Percentiles rank a stretch among this genome's conserved stretches.
Evolutionary conservation across 2,113 vertebrate genomes (phyloP).

Genomic region (Panthera tigris): DNA sequence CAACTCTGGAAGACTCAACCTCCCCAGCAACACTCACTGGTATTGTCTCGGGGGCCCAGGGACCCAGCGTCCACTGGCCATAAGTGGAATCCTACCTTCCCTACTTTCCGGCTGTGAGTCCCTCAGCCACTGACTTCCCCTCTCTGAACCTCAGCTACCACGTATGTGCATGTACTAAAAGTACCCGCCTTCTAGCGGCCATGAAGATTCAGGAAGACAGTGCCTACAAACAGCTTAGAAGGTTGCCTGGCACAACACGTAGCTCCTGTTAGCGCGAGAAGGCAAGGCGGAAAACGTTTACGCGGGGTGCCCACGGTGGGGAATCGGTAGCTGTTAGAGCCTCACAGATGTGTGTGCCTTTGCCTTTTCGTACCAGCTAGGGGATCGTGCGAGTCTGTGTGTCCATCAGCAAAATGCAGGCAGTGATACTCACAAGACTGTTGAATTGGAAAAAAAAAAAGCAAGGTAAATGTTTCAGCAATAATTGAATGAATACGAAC

Average conservation of each 20-base stretch:
- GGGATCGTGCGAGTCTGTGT: neutral
- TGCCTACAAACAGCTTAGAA: neutral
- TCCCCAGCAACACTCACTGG: rapidly evolving
- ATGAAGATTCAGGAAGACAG: neutral
- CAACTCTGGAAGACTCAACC: no score
- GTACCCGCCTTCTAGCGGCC: neutral
- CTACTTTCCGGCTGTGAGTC: neutral
- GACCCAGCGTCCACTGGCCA: neutral
- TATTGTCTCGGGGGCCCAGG: neutral
- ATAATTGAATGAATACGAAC: neutral
- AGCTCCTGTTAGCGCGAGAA: neutral
- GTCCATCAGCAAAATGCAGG: neutral
- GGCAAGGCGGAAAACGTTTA: neutral
- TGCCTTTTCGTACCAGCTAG: neutral
- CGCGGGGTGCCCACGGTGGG: rapidly evolving
- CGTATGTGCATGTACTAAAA: no score
- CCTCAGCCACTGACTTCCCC: neutral
- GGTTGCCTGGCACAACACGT: rapidly evolving
- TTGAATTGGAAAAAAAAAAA: no score
- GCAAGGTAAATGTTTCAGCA: neutral
- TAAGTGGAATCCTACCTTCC: neutral
- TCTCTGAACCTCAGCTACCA: neutral
- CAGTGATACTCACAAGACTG: neutral
- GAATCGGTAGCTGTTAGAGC: neutral
- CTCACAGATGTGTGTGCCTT: neutral